phyloP scores from a whole-genome alignment of 2,888 invertebrate genomes.

The Aleiodes testaceus region DNA sequence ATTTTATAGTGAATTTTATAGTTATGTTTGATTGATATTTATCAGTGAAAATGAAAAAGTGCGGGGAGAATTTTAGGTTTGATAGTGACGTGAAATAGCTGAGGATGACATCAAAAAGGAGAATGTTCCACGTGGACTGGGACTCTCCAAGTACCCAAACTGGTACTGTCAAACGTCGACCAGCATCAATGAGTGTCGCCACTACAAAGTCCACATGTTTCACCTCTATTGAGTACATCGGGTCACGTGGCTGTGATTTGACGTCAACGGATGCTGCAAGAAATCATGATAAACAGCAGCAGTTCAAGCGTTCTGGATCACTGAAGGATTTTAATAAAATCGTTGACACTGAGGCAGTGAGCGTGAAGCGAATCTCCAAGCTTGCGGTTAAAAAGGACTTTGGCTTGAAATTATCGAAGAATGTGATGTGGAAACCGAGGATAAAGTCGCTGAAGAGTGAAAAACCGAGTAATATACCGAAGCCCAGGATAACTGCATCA shows the following conservation, averaged over 20 bases:
- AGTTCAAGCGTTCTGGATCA: neutral
- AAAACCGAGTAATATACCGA: constrained; percentile 59
- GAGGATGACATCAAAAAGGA: constrained; percentile 47
- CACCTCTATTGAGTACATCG: constrained; percentile 49
- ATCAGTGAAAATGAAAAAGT: constrained; percentile 41
- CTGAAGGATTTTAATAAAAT: constrained; percentile 2
- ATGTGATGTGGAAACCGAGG: constrained; percentile 47
- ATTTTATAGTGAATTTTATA: neutral
- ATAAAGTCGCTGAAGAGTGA: neutral
- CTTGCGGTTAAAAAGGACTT: constrained; percentile 53
- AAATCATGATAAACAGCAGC: neutral
- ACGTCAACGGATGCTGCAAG: constrained; percentile 44
- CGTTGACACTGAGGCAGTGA: neutral
- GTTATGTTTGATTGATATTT: neutral
- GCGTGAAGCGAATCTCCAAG: constrained; percentile 45
- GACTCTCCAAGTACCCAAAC: constrained; percentile 82
- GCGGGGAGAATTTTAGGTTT: constrained; percentile 53
- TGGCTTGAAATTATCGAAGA: constrained; percentile 55
- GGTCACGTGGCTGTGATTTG: constrained; percentile 50
- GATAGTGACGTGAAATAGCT: constrained; percentile 57
- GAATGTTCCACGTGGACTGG: constrained; percentile 77
- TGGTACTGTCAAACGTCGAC: constrained; percentile 82
- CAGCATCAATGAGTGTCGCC: constrained; percentile 74
- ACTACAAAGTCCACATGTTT: constrained; percentile 48
- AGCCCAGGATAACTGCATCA: constrained; percentile 50